Evolutionary conservation across 2,888 invertebrate genomes (phyloP), one percentile per base, ranked within the genome.

Genomic region (Plusia festucae): DNA sequence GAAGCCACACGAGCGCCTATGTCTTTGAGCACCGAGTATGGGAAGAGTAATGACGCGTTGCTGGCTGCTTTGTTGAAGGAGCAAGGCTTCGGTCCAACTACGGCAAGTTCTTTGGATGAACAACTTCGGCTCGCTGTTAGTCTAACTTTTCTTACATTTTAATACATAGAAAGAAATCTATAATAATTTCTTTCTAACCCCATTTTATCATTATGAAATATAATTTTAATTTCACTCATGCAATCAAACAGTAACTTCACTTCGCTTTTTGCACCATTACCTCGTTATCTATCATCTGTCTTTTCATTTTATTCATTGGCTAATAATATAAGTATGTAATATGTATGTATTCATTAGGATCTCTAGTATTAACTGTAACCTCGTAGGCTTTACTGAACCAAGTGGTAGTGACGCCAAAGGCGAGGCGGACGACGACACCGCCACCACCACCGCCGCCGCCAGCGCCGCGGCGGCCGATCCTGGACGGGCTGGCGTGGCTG

Each of bases 1-100:
- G 90, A 91, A 76, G 92, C 92, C 18, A 95, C 95, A 5, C 91
- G 90, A 78, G 83, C 92, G 68, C 93, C 95, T 60, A 82, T 93
- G 24, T 90, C 93, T 15, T 78, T 95, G 67, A 95, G 95, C 82
- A 95, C 95, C 9, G 95, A 95, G 80, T 96, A 95, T 65, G 96
- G 96, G 15, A 96, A 96, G 80, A 96, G 96, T 67, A 96, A 97
- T 80, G 97, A 97, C 70, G 97, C 97, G 0, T 90, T 97, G 70
- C 92, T 97, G 27, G 97, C 97, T 0, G 96, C 97, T 3, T 89
- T 97, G 61, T 90, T 97, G 56, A 97, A 97, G 90, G 96, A 97
- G 81, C 96, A 97, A 84, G 97, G 97, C 49, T 97, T 97, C 78
- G 97, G 96, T 65, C 97, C 97, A 4, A 95, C 96, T n/a, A 97